Evolutionary conservation across 2,113 vertebrate genomes (phyloP).

Genomic region (Pedionomus torquatus): DNA sequence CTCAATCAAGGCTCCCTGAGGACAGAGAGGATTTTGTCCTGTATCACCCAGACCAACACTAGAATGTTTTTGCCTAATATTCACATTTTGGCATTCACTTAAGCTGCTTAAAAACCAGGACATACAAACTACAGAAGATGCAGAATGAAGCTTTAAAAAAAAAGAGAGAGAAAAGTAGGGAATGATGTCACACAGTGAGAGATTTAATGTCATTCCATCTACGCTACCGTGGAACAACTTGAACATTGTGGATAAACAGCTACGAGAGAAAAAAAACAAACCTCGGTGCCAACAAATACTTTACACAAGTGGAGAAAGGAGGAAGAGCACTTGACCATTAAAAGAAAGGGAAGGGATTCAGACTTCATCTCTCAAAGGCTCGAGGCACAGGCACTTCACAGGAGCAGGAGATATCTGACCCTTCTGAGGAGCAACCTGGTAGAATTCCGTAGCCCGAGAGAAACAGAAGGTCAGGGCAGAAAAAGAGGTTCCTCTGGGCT

Average conservation of each 20-base stretch:
- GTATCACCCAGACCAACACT: accelerated
- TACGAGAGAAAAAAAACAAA: neutral
- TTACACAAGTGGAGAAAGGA: neutral
- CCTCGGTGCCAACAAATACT: neutral
- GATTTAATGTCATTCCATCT: neutral
- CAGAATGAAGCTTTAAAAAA: neutral
- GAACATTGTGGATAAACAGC: neutral
- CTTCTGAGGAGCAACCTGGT: neutral
- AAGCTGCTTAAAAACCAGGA: neutral
- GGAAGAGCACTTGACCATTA: neutral
- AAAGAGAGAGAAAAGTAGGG: neutral
- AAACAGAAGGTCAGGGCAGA: neutral
- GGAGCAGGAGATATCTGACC: neutral
- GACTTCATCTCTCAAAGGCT: neutral
- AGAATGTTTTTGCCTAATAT: neutral
- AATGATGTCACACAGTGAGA: neutral
- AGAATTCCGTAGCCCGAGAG: neutral
- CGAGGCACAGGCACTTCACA: neutral
- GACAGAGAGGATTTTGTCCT: no score
- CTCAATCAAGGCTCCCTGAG: neutral
- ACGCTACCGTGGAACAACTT: neutral
- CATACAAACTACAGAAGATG: neutral
- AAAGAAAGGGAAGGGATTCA: neutral
- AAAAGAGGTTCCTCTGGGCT: neutral
- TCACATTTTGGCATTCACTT: neutral